Conservation (phyloP, 2,888 invertebrate species). For the Timema podura region DNA sequence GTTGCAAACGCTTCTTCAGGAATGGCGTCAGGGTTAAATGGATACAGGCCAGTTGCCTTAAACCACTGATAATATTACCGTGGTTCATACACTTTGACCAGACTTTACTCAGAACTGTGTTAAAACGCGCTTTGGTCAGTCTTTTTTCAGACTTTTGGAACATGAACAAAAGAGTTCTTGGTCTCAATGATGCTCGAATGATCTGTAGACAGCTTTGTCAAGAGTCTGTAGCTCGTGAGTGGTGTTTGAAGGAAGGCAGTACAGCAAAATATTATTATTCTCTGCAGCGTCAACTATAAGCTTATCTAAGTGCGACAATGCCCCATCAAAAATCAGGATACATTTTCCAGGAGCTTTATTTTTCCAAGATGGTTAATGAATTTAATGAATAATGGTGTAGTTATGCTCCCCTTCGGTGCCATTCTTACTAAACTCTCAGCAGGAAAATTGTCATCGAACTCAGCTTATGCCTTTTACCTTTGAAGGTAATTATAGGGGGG, state of each 20-base stretch:
- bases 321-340: background rate
- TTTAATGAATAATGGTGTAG: background rate
- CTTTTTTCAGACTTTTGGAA: conserved; percentile 27
- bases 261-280: conserved; percentile 9
- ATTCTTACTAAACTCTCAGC: background rate
- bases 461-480: background rate
- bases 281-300: conserved; percentile 13
- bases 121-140: conserved; percentile 32
- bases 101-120: conserved; percentile 34
- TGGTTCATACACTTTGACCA: conserved; percentile 11
- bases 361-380: background rate
- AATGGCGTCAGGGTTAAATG: conserved; percentile 1
- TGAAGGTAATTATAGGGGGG: background rate
- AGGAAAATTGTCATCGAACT: background rate
- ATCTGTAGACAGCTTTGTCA: conserved; percentile 13
- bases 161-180: conserved; percentile 29
- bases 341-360: background rate
- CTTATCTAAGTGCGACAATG: conserved; percentile 20
- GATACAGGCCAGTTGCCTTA: conserved; percentile 8
- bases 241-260: conserved; percentile 13
- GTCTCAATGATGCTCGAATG: conserved; percentile 33
- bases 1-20: conserved; percentile 3
- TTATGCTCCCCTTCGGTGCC: background rate
- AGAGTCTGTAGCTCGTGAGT: conserved; percentile 22
- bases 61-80: conserved; percentile 8